Evolutionary conservation across 2,888 invertebrate genomes (phyloP).

Genomic region (Drosophila kanekoi): DNA sequence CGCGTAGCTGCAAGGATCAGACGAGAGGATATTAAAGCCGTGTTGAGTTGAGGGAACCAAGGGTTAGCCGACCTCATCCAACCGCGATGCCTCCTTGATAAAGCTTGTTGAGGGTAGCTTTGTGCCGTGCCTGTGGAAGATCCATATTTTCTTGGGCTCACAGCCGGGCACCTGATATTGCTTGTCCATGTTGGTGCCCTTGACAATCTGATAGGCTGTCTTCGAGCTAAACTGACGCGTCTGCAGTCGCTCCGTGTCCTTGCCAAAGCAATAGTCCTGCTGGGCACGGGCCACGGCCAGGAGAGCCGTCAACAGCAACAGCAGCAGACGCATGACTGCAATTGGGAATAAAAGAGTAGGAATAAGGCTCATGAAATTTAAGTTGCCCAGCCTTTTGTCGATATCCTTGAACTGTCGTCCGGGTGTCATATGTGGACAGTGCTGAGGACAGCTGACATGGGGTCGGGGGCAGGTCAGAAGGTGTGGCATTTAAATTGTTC

Average conservation of each 20-base stretch:
- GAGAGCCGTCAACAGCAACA: constrained; percentile 54
- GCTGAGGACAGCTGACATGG: constrained; percentile 15
- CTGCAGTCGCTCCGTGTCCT: constrained; percentile 81
- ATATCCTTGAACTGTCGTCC: constrained; percentile 73
- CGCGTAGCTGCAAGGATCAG: constrained; percentile 81
- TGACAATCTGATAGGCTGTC: constrained; percentile 91
- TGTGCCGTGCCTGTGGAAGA: constrained; percentile 89
- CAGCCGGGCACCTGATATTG: constrained; percentile 89
- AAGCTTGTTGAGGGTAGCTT: constrained; percentile 87
- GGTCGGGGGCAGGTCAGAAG: constrained; percentile 24
- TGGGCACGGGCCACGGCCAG: constrained; percentile 54
- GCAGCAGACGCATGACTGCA: constrained; percentile 64
- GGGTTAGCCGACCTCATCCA: constrained; percentile 86
- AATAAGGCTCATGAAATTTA: constrained; percentile 42
- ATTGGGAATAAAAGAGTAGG: constrained; percentile 1
- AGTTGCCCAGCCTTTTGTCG: constrained; percentile 68
- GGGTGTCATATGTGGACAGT: constrained; percentile 64
- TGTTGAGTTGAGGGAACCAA: background rate
- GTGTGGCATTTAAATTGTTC: constrained; percentile 79
- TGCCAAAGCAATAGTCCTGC: constrained; percentile 83
- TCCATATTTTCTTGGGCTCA: constrained; percentile 90
- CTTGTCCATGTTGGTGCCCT: constrained; percentile 86
- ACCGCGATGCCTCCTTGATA: constrained; percentile 86
- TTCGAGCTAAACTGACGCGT: constrained; percentile 88
- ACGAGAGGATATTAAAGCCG: background rate